Percentiles rank a stretch among this genome's conserved stretches.
Conservation (phyloP, 2,797 vertebrate genomes). For the Cephalopachus bancanus region DNA sequence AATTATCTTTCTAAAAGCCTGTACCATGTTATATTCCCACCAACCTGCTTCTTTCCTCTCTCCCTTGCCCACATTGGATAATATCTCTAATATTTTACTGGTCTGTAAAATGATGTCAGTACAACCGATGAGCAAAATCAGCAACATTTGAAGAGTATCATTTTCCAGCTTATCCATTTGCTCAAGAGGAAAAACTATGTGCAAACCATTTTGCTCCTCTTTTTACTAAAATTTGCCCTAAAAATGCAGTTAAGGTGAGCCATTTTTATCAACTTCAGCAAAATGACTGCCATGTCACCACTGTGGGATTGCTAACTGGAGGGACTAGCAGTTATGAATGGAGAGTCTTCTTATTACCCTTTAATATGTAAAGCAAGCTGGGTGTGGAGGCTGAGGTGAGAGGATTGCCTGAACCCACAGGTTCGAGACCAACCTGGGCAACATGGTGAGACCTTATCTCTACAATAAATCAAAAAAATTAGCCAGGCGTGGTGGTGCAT, state of each 20-base stretch:
- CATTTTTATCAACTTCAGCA: not conserved
- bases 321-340: not conserved
- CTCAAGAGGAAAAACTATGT: not conserved
- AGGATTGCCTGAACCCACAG: no score
- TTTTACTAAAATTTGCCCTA: slow-evolving; percentile 33
- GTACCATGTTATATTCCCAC: not conserved
- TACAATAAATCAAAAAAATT: no score
- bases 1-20: not conserved
- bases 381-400: no score
- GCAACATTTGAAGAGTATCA: not conserved
- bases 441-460: no score
- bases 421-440: no score
- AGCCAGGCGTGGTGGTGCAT: no score
- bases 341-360: not conserved
- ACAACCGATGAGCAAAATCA: not conserved
- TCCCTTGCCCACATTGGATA: not conserved
- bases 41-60: not conserved
- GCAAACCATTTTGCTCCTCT: not conserved
- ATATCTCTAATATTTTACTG: not conserved
- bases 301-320: not conserved
- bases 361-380: not conserved
- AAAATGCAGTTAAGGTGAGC: not conserved
- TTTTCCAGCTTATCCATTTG: not conserved
- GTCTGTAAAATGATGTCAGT: not conserved
- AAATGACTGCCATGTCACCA: not conserved